phyloP scores from a whole-genome alignment of 2,797 vertebrate species.

The Champsocephalus esox region DNA sequence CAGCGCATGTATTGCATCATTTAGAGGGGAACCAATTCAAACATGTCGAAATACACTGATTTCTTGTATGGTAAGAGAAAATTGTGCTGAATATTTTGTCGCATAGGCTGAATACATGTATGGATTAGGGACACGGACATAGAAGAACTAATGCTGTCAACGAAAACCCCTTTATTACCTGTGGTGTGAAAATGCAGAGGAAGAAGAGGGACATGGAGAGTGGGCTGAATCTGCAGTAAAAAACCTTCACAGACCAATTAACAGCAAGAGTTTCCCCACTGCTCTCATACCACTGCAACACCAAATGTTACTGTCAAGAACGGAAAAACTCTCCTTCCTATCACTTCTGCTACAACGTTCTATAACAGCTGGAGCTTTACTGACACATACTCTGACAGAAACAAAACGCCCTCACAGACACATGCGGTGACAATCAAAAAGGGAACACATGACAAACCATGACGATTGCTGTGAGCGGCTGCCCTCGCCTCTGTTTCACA shows the following conservation, averaged over 20 bases:
- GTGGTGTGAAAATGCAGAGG: slow-evolving; percentile 34
- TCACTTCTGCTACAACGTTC: slow-evolving; percentile 62
- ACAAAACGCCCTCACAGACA: slow-evolving; percentile 1
- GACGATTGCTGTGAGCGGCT: not conserved
- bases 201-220: slow-evolving; percentile 33
- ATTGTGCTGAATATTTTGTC: slow-evolving; percentile 5
- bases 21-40: not conserved
- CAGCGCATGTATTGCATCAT: not conserved
- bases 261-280: slow-evolving; percentile 55
- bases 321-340: slow-evolving; percentile 4
- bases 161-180: slow-evolving; percentile 12
- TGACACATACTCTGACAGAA: slow-evolving; percentile 15
- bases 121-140: not conserved
- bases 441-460: not conserved
- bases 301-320: slow-evolving; percentile 49
- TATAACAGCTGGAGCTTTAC: slow-evolving; percentile 55
- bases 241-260: slow-evolving; percentile 75
- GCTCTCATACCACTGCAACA: slow-evolving; percentile 38
- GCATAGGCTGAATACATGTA: not conserved
- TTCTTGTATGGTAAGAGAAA: not conserved
- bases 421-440: slow-evolving; percentile 17
- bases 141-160: slow-evolving; percentile 25
- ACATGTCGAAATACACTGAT: not conserved
- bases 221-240: slow-evolving; percentile 54
- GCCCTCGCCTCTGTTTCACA: slow-evolving; percentile 16